phyloP scores from a whole-genome alignment of 1,140 invertebrate species.

The Apocrypta bakeri region DNA sequence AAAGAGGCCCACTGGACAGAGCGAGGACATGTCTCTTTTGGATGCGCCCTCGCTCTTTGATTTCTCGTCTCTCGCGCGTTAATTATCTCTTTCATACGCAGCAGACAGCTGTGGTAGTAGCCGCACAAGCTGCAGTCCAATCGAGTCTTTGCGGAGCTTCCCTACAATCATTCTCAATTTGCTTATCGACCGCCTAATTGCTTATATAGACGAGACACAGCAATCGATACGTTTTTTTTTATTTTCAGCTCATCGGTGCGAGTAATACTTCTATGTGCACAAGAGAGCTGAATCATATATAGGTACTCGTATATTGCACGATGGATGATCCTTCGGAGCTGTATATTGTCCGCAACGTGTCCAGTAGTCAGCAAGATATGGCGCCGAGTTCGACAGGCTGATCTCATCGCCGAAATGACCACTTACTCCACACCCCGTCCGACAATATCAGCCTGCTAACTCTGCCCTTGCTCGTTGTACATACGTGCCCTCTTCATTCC shows the following conservation, averaged over 20 bases:
- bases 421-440: constrained; percentile 74
- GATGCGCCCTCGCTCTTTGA: constrained; percentile 27
- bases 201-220: neutral
- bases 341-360: too few relatives aligned
- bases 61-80: constrained; percentile 23
- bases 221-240: neutral
- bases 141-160: constrained; percentile 6
- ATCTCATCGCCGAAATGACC: constrained; percentile 82
- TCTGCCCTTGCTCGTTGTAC: constrained; percentile 65
- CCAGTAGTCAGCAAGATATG: constrained; percentile 52
- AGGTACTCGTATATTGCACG: too few relatives aligned
- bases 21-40: neutral
- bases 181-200: constrained; percentile 21
- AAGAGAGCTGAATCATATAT: neutral
- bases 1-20: neutral
- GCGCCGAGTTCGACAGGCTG: constrained; percentile 79
- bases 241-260: neutral
- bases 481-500: constrained; percentile 53
- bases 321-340: neutral
- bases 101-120: neutral
- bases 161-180: constrained; percentile 43
- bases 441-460: constrained; percentile 80
- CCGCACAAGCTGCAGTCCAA: constrained; percentile 4
- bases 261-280: neutral
- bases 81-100: constrained; percentile 37